These are phyloP conservation scores for Panagrolaimus sp. DNA, from an alignment of 1,140 invertebrate species.

Conservation along the genomic window DNA sequence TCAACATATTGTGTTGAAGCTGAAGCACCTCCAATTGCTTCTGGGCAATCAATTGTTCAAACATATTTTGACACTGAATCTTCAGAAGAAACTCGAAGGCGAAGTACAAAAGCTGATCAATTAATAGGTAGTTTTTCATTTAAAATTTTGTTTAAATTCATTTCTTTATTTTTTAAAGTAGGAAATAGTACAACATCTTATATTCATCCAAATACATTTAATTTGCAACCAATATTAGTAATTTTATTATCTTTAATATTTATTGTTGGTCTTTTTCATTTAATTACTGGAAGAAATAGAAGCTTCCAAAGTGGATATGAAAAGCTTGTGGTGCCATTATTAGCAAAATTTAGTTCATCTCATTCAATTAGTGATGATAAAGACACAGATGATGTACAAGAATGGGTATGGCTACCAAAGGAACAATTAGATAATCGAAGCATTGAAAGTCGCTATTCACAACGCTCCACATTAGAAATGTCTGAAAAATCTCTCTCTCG, in stretches of 20 bases:
- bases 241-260: slow-evolving; percentile 23
- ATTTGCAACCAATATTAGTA: slow-evolving; percentile 23
- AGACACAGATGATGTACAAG: slow-evolving; percentile 10
- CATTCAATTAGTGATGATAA: slow-evolving; percentile 23
- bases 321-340: slow-evolving; percentile 28
- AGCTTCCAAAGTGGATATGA: slow-evolving; percentile 31
- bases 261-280: slow-evolving; percentile 26
- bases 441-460: slow-evolving; percentile 30
- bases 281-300: slow-evolving; percentile 19
- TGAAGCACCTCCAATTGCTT: slow-evolving; percentile 23
- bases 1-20: slow-evolving; percentile 26
- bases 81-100: background rate
- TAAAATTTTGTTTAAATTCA: background rate
- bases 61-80: background rate
- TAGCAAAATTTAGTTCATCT: slow-evolving; percentile 27
- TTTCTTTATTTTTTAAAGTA: background rate
- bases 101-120: too few species aligned
- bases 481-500: slow-evolving; percentile 9
- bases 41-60: slow-evolving; percentile 21
- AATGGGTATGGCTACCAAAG: slow-evolving; percentile 32
- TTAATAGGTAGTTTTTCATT: too few species aligned
- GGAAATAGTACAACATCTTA: too few species aligned
- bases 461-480: slow-evolving; percentile 29
- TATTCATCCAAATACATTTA: background rate
- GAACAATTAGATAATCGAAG: slow-evolving; percentile 25